Conservation (phyloP, 2,113 vertebrate species). For the Cyphomyrus discorhynchus region DNA sequence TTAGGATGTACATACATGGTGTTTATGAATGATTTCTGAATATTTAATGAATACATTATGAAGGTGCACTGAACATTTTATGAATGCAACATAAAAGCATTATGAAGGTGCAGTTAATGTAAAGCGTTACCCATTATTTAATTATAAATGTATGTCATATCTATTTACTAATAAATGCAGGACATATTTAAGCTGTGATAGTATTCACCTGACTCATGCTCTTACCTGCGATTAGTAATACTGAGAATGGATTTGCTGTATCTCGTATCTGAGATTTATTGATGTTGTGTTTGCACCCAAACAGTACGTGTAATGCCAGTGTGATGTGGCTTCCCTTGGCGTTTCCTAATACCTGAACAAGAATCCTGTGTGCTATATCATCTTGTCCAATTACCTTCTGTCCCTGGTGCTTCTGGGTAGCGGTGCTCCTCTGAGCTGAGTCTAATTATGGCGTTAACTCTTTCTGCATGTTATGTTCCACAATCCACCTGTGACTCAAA, state of each 20-base stretch:
- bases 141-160: neutral
- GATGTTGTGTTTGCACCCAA: neutral
- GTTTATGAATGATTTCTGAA: too few species aligned
- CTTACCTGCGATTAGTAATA: neutral
- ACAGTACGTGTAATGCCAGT: neutral
- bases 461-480: neutral
- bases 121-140: neutral
- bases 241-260: neutral
- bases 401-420: neutral
- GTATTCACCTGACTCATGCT: neutral
- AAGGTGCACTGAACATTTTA: too few species aligned
- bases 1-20: too few species aligned
- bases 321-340: neutral
- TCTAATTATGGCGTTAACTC: conserved; percentile 33
- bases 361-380: neutral
- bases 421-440: neutral
- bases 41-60: too few species aligned
- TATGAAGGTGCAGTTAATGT: too few species aligned
- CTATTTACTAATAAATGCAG: neutral
- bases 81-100: too few species aligned
- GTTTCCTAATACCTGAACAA: neutral
- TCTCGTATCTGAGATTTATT: neutral
- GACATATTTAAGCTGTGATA: neutral
- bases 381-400: conserved; percentile 1
- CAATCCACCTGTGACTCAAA: neutral